These are phyloP conservation scores for Amyelois transitella DNA, from an alignment of 1,140 invertebrate species.

Conservation along the genomic window DNA sequence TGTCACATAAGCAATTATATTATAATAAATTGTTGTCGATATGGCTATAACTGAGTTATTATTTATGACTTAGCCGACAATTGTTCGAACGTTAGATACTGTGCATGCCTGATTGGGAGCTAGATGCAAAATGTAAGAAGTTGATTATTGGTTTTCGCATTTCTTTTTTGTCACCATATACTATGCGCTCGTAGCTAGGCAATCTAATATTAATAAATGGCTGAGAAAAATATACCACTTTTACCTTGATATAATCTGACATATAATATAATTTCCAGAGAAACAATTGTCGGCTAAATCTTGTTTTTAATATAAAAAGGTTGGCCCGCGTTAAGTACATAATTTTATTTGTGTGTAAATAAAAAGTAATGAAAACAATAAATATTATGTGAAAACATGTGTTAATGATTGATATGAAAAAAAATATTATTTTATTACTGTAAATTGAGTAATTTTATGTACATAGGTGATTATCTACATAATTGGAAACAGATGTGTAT, in stretches of 20 bases:
- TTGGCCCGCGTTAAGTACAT: neutral
- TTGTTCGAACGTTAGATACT: too few relatives aligned
- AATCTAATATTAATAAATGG: too few relatives aligned
- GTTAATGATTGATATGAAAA: constrained; percentile 19
- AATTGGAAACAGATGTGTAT: constrained; percentile 62
- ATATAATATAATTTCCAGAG: neutral
- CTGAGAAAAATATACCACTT: too few relatives aligned
- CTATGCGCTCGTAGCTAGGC: too few relatives aligned
- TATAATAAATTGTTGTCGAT: neutral
- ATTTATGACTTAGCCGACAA: neutral
- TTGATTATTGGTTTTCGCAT: too few relatives aligned
- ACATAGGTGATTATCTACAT: constrained; percentile 41
- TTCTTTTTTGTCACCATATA: too few relatives aligned
- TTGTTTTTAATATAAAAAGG: neutral
- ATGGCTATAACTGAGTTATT: neutral
- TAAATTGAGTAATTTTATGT: constrained; percentile 60
- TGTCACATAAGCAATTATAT: neutral
- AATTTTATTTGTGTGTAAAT: neutral
- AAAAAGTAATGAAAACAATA: neutral
- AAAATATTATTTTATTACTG: constrained; percentile 64
- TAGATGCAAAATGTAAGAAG: neutral
- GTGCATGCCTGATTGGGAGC: too few relatives aligned
- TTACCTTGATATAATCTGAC: too few relatives aligned
- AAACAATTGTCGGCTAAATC: neutral
- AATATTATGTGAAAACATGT: neutral